These are phyloP conservation scores for Carduelis carduelis DNA, from an alignment of 2,797 vertebrate species.

Conservation along the genomic window DNA sequence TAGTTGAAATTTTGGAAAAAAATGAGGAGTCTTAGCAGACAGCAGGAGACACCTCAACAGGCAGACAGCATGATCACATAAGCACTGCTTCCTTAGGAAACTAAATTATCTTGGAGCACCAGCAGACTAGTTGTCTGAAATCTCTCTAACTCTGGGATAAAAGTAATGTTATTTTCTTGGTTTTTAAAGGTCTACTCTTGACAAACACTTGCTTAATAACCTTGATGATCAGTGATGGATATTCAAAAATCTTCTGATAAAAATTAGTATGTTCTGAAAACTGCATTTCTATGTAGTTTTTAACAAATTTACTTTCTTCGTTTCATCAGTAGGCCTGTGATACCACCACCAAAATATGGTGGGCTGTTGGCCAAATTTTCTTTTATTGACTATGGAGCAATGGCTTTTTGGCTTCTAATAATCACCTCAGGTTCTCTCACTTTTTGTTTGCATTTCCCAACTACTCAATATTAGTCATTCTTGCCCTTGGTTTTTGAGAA, in stretches of 20 bases:
- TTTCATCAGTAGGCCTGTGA: neutral
- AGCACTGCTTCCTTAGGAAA: slow-evolving; percentile 15
- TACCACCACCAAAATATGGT: neutral
- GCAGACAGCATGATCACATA: neutral
- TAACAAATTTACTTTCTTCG: neutral
- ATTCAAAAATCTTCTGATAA: neutral
- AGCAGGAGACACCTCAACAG: neutral
- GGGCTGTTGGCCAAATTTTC: neutral
- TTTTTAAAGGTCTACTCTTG: neutral
- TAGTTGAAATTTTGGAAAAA: neutral
- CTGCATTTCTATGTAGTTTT: neutral
- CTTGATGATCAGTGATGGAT: neutral
- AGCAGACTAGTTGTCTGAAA: neutral
- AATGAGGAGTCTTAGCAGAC: neutral
- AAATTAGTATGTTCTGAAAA: neutral
- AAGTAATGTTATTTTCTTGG: neutral
- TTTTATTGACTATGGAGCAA: neutral
- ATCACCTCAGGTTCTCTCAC: neutral
- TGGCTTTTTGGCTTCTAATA: neutral
- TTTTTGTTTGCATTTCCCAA: neutral
- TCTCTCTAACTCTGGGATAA: neutral
- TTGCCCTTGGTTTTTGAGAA: neutral
- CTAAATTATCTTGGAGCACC: neutral
- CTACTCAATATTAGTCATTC: neutral
- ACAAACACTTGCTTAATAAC: neutral